A percentile compares a stretch with the other conserved stretches of the same genome.
Evolutionary conservation across 1,140 invertebrate species (phyloP).

Genomic region (Wasmannia auropunctata): DNA sequence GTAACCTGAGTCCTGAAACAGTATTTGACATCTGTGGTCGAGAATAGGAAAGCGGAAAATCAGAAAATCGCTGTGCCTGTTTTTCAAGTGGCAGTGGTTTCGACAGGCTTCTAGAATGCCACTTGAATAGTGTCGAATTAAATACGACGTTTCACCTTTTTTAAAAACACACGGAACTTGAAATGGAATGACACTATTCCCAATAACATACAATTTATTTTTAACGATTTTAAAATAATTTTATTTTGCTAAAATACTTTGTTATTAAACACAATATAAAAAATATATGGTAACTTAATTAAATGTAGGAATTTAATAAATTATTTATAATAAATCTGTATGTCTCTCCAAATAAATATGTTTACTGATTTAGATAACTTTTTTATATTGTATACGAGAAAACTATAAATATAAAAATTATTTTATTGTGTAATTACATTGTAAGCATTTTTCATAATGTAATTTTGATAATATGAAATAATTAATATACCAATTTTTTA

Average conservation of each 20-base stretch:
- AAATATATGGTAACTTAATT: background rate
- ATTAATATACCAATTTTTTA: background rate
- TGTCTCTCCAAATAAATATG: background rate
- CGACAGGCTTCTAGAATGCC: slow-evolving; percentile 22
- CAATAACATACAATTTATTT: background rate
- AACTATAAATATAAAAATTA: background rate
- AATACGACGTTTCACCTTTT: background rate
- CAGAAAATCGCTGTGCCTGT: slow-evolving; percentile 42
- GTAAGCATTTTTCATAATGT: background rate
- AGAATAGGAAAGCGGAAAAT: slow-evolving; percentile 47
- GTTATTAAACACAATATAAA: background rate
- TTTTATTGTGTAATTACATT: background rate
- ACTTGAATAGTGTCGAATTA: slow-evolving; percentile 41
- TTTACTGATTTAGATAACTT: background rate
- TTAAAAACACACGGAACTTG: background rate
- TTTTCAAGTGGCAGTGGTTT: slow-evolving; percentile 23
- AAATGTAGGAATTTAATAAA: background rate
- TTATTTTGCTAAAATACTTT: background rate
- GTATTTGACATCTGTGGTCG: slow-evolving; percentile 48
- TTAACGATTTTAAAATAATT: background rate
- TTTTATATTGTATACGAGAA: background rate
- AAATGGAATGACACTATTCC: background rate
- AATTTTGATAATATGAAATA: background rate
- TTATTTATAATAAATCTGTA: background rate
- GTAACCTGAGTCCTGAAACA: slow-evolving; percentile 58